phyloP scores from a whole-genome alignment of 2,113 vertebrate genomes.

The Clinocottus analis region DNA sequence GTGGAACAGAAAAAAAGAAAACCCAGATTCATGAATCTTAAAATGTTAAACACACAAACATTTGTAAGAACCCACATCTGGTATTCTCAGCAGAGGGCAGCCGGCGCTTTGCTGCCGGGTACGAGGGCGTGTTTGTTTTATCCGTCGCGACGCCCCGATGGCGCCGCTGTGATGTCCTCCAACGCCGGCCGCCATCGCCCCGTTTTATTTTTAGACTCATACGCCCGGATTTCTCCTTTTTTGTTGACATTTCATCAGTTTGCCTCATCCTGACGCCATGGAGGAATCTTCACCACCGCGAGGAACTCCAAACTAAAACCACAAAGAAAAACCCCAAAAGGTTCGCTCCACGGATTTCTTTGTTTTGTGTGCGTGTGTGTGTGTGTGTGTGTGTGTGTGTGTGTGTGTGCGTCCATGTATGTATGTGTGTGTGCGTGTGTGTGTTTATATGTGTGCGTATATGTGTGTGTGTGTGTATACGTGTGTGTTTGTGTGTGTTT shows the following conservation, averaged over 20 bases:
- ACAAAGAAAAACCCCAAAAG: slow-evolving; percentile 69
- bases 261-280: slow-evolving; percentile 72
- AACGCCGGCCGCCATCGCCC: slow-evolving; percentile 61
- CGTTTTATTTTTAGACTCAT: slow-evolving; percentile 70
- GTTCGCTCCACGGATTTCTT: slow-evolving; percentile 66
- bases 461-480: neutral
- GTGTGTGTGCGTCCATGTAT: neutral
- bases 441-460: too few species aligned
- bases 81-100: slow-evolving; percentile 64
- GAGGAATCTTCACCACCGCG: slow-evolving; percentile 59
- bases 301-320: slow-evolving; percentile 32
- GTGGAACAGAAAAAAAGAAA: neutral
- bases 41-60: slow-evolving; percentile 59
- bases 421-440: neutral
- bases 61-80: slow-evolving; percentile 52
- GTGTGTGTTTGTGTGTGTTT: too few species aligned
- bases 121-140: slow-evolving; percentile 62
- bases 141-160: slow-evolving; percentile 47
- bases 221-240: slow-evolving; percentile 37
- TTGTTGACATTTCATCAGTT: slow-evolving; percentile 75
- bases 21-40: slow-evolving; percentile 13
- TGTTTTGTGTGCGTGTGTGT: slow-evolving; percentile 19
- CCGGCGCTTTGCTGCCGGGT: slow-evolving; percentile 62
- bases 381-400: neutral
- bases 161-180: slow-evolving; percentile 56